phyloP scores from a whole-genome alignment of 2,888 invertebrate species.

The Pyrrhosoma nymphula region DNA sequence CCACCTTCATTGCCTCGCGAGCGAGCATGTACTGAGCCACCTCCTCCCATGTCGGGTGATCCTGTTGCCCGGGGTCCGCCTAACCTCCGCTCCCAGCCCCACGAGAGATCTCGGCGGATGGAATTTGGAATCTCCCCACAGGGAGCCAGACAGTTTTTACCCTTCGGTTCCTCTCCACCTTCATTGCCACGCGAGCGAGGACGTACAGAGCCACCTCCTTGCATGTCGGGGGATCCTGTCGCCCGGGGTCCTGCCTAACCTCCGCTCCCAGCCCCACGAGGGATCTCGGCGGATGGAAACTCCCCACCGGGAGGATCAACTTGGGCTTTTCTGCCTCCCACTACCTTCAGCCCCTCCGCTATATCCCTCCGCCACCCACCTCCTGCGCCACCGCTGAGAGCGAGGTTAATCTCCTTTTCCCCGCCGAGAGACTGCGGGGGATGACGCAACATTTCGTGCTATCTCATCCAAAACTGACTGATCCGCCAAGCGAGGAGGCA shows the following conservation, averaged over 20 bases:
- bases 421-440: background rate
- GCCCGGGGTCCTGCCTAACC: background rate
- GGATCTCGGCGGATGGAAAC: slow-evolving; percentile 10
- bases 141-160: background rate
- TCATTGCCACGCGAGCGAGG: background rate
- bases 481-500: background rate
- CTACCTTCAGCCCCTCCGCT: background rate
- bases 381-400: background rate
- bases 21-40: background rate
- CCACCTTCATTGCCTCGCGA: too few relatives aligned
- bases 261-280: background rate
- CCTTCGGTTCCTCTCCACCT: too few relatives aligned
- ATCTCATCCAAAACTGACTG: background rate
- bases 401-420: background rate
- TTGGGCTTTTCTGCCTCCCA: background rate
- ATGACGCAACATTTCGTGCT: background rate
- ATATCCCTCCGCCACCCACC: background rate
- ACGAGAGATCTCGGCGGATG: background rate
- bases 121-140: background rate
- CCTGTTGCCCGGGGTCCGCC: background rate
- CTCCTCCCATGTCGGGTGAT: background rate
- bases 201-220: background rate
- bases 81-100: background rate
- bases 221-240: background rate
- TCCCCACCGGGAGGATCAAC: slow-evolving; percentile 10